Base-by-base conservation (phyloP, 2,888 invertebrate species). In the Rhorus exstirpatorius region DNA sequence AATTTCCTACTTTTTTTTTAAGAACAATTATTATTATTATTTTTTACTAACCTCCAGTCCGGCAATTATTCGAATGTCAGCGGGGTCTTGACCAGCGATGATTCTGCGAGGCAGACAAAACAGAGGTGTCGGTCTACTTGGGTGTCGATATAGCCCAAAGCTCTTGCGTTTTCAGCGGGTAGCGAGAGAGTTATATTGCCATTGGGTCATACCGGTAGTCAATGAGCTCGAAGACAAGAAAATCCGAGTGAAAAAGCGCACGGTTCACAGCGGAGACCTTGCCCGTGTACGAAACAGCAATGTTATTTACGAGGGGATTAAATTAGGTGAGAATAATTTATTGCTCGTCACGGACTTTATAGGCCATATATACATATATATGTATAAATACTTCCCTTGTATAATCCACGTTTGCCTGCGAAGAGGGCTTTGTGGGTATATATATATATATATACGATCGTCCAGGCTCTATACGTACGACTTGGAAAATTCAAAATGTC, bases 241-340 rank as follows among this genome's bases (percentile, higher is more conserved):
- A 75, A 79, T 63, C 79, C 68, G 46, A 24, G 63, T 61, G 63
- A 82, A 79, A 79, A 82, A 82, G 74, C 60, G 68, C 53, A 55
- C 55, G 24, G 68, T 12, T 1, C 19, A 38, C 10, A 55, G 21
- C 24, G 31, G 19, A 74, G 65, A 65, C 79, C 65, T 67, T 58
- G 53, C 51, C 53, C 46, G 65, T 65, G 67, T 49, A 78, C 65
- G 41, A 51, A 76, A 49, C 53, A 67, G 49, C 70, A 49, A 76
- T 44, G 58, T 76, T 86, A 84, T 86, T 86, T 86, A 86, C 85
- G 85, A 83, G 83, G 75, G 81, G 85, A 81, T 86, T 75, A 84
- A 83, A 86, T 86, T 85, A 80, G 84, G 80, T 82, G 79, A 83
- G 82, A 85, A 84, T 85, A 84, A 87, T 85, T 84, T 85, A 86